A percentile compares a stretch with the other conserved stretches of the same genome.
phyloP scores from a whole-genome alignment of 92 coral and sea anemone species.

The Desmophyllum pertusum region DNA sequence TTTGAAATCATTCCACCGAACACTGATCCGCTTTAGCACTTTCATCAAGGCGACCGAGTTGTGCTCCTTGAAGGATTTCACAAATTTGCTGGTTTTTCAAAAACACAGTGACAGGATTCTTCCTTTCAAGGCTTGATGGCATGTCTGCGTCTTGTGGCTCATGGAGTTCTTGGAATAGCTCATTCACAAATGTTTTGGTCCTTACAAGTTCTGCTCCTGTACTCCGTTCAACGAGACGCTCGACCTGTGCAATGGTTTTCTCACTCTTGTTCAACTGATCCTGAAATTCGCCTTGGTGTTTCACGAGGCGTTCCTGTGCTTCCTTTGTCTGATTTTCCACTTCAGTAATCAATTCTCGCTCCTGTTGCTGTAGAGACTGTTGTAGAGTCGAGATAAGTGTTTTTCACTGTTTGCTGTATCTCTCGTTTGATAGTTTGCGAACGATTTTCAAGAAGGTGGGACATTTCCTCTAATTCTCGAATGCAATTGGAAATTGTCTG shows the following conservation, averaged over 20 bases:
- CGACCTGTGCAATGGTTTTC: background rate
- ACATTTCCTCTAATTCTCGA: slow-evolving; percentile 11
- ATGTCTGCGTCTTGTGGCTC: too few species aligned
- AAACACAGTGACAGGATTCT: too few species aligned
- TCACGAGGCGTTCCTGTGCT: background rate
- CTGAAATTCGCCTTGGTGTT: background rate
- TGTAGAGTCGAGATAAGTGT: slow-evolving; percentile 1
- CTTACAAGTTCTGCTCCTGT: background rate
- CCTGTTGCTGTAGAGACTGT: background rate
- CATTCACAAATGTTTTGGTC: too few species aligned
- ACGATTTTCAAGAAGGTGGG: background rate
- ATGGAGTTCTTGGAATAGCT: too few species aligned
- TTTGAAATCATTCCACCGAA: too few species aligned
- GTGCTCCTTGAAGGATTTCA: too few species aligned
- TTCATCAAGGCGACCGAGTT: too few species aligned
- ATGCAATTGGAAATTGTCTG: background rate
- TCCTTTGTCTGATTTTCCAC: slow-evolving; percentile 22
- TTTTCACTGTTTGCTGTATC: slow-evolving; percentile 3
- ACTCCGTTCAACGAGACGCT: slow-evolving; percentile 8
- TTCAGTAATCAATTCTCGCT: slow-evolving; percentile 6
- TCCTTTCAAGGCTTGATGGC: too few species aligned
- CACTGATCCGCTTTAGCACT: too few species aligned
- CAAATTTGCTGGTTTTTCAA: too few species aligned
- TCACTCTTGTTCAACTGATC: background rate
- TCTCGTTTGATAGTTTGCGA: background rate